These are phyloP conservation scores for Pelosia muscerda DNA, from an alignment of 2,888 invertebrate genomes.

Conservation along the genomic window DNA sequence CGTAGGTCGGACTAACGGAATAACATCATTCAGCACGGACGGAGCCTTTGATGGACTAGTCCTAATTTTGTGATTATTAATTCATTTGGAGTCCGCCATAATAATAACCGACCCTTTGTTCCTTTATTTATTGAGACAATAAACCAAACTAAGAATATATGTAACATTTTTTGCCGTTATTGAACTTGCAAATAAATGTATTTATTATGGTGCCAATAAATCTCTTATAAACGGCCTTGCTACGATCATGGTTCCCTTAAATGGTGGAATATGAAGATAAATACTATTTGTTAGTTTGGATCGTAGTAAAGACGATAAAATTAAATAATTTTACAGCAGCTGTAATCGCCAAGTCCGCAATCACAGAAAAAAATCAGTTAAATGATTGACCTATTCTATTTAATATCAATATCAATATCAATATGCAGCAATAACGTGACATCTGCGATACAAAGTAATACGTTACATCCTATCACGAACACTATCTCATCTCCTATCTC, in stretches of 20 bases:
- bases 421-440: not conserved
- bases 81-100: not conserved
- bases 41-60: not conserved
- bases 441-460: slow-evolving; percentile 28
- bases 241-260: not conserved
- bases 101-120: too few species aligned
- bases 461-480: slow-evolving; percentile 46
- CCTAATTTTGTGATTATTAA: not conserved
- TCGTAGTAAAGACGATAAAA: too few species aligned
- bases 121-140: not conserved
- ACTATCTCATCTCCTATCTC: slow-evolving; percentile 51
- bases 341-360: not conserved
- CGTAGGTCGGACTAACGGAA: too few species aligned
- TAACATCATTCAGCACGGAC: too few species aligned
- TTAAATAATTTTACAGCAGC: too few species aligned
- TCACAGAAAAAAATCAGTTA: not conserved
- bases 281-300: too few species aligned
- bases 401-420: slow-evolving; percentile 1
- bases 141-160: not conserved
- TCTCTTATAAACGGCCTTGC: not conserved
- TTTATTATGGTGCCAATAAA: not conserved
- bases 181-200: not conserved
- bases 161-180: not conserved
- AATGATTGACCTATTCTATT: not conserved
- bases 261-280: not conserved